phyloP scores from a whole-genome alignment of 2,888 invertebrate genomes.

The Malthinus flaveolus region DNA sequence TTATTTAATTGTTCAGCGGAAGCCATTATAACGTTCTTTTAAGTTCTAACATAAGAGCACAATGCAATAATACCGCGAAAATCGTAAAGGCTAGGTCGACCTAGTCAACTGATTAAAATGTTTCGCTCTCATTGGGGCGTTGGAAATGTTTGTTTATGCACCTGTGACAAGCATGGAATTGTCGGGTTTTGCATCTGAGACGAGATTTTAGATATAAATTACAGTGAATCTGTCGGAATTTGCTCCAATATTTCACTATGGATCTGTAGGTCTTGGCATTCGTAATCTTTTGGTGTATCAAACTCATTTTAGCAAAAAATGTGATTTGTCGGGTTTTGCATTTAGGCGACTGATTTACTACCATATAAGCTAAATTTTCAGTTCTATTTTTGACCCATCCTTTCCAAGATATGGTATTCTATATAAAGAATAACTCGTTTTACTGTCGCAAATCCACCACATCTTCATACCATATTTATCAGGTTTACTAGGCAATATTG shows the following conservation, averaged over 20 bases:
- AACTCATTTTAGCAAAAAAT: not conserved
- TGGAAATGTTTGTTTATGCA: not conserved
- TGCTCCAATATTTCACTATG: not conserved
- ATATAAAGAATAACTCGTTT: not conserved
- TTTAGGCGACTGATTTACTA: not conserved
- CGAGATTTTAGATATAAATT: not conserved
- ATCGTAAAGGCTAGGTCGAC: no score
- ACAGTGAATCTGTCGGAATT: not conserved
- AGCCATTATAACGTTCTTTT: not conserved
- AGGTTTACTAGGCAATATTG: slow-evolving; percentile 11
- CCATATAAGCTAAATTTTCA: not conserved
- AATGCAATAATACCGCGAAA: not conserved
- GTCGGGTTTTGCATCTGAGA: no score
- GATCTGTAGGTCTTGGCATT: not conserved
- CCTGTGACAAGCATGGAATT: not conserved
- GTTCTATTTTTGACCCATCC: not conserved
- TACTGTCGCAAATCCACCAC: no score
- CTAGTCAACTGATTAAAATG: not conserved
- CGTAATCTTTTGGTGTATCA: not conserved
- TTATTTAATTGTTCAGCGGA: not conserved
- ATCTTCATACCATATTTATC: slow-evolving; percentile 11
- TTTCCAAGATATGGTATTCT: not conserved
- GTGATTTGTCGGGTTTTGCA: not conserved
- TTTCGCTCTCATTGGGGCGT: not conserved
- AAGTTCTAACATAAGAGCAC: not conserved